Evolutionary conservation across 1,140 invertebrate species (phyloP), one percentile per base, ranked within the genome.

Genomic region (Drosophila albomicans): DNA sequence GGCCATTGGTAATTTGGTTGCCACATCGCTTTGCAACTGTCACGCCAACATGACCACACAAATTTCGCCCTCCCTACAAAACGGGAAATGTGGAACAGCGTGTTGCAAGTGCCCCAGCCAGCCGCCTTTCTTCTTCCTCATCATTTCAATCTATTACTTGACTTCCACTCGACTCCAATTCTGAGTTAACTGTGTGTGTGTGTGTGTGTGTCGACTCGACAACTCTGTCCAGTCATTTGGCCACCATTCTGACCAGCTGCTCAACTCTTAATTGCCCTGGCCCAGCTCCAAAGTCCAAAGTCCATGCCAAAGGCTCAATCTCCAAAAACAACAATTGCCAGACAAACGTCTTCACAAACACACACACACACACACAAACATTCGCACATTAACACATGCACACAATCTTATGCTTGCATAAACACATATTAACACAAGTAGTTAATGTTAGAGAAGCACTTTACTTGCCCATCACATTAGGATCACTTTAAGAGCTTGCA

Each of bases 41-140:
- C 65, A 69, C 48, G 71, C n/a, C 51, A 57, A 68, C 65, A 69
- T 62, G 65, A 67, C 65, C 65, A 62, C 38, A 46, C 65, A 62
- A 35, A 62, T 56, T 56, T 38, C 7, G 35, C 35, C 3, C 28
- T 30, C 52, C 11, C 20, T 43, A 25, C 20, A 25, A 25, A 58
- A 43, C 16, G 61, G 61, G 15, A 63, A 62, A 62, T 45, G 38
- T 54, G 49, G 25, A 56, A 13, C 25, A 28, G 32, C 32, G 45
- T 35, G 13, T 59, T 48, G 52, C 51, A 49, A 20, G 15, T n/a
- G 3, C 6, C n/a, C n/a, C 16, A 7, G 30, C 30, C 6, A 6
- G 30, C 35, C 35, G 20, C 20, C 20, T 25, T 25, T 25, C 20
- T 25, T 25, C 20, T 25, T 25, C 35, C 7, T 10, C 35, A 38